Evolutionary conservation across 30 jellyfish, hydroid and myxozoan species (phyloP).

Genomic region (Calvadosia cruxmelitensis): DNA sequence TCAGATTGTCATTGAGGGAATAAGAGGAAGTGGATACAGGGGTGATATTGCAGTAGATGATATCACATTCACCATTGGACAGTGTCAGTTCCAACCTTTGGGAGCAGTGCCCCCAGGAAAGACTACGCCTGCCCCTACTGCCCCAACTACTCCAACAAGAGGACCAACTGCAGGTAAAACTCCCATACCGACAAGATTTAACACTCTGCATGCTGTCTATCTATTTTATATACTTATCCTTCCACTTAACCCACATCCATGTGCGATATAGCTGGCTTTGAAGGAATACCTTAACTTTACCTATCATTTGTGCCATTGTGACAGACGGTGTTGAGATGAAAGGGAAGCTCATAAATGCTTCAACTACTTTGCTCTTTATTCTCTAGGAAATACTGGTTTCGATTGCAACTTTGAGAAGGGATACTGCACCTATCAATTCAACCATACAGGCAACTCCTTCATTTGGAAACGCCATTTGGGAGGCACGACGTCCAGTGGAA

Average conservation of each 20-base stretch:
- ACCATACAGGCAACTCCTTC: slow-evolving; percentile 48
- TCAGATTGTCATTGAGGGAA: slow-evolving; percentile 77
- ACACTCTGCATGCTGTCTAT: no score
- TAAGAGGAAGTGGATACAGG: slow-evolving; percentile 66
- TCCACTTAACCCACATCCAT: no score
- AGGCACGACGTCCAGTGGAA: slow-evolving; percentile 69
- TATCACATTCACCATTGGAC: slow-evolving; percentile 73
- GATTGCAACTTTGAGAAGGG: slow-evolving; percentile 85
- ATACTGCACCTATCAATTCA: slow-evolving; percentile 61
- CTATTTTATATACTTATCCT: no score
- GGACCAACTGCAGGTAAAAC: slow-evolving; percentile 98
- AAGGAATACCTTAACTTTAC: no score
- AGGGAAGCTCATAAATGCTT: no score
- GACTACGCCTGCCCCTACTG: slow-evolving; percentile 86
- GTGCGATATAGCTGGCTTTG: no score
- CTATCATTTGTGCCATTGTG: no score
- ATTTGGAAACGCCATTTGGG: slow-evolving; percentile 77
- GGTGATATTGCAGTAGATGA: slow-evolving; percentile 96
- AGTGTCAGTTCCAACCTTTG: slow-evolving; percentile 65
- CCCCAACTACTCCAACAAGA: slow-evolving; percentile 65
- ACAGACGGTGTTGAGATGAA: no score
- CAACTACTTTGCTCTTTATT: no score
- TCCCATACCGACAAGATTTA: no score
- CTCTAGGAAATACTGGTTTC: slow-evolving; percentile 71
- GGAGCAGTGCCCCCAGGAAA: slow-evolving; percentile 88